phyloP scores from a whole-genome alignment of 1,140 invertebrate genomes.

The Tetragnatha versicolor region DNA sequence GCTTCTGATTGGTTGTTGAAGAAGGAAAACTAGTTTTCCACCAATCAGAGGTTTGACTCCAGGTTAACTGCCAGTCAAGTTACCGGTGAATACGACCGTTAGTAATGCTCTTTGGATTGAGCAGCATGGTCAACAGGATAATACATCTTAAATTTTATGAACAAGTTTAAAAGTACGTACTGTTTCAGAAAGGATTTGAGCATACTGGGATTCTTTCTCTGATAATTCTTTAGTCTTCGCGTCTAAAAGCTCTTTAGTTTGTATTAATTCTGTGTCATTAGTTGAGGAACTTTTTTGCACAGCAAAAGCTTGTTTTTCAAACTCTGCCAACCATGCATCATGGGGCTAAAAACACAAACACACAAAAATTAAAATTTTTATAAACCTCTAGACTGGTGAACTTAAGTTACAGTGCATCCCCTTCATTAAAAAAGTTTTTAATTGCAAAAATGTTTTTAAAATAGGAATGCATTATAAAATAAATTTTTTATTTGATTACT shows the following conservation, averaged over 20 bases:
- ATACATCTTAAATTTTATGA: not conserved
- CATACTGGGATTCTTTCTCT: slow-evolving; percentile 68
- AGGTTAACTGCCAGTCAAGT: too few species aligned
- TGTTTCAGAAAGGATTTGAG: slow-evolving; percentile 77
- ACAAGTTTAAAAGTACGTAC: slow-evolving; percentile 65
- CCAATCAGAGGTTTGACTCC: too few species aligned
- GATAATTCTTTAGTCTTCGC: slow-evolving; percentile 26
- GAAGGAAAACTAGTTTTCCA: too few species aligned
- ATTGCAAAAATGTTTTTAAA: not conserved
- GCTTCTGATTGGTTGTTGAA: too few species aligned
- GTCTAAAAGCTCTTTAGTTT: slow-evolving; percentile 16
- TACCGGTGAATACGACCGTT: too few species aligned
- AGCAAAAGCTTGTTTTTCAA: slow-evolving; percentile 24
- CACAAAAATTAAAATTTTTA: not conserved
- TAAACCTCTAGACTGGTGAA: not conserved
- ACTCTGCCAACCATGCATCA: slow-evolving; percentile 32
- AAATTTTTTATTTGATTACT: not conserved
- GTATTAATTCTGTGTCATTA: not conserved
- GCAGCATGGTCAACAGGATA: too few species aligned
- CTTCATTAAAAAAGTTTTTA: not conserved
- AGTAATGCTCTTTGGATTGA: too few species aligned
- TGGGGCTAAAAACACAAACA: slow-evolving; percentile 22
- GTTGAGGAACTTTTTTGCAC: not conserved
- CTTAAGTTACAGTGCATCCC: not conserved
- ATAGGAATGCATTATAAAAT: not conserved